These are phyloP conservation scores for Zelleria hepariella DNA, from an alignment of 2,888 invertebrate genomes.

Conservation along the genomic window DNA sequence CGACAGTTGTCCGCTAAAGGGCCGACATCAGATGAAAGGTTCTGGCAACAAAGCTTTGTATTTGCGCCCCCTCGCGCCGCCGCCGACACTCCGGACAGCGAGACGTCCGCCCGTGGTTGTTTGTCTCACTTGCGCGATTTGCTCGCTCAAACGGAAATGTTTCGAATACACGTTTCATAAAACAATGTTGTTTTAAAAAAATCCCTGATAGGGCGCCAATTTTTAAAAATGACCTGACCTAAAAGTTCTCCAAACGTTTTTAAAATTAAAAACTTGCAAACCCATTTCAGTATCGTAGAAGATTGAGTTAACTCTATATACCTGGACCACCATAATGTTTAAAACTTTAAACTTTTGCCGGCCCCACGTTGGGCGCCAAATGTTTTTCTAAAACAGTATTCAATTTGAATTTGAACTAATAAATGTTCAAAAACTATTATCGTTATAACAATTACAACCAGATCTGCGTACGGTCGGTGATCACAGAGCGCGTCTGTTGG, in stretches of 20 bases:
- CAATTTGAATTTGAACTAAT: not conserved
- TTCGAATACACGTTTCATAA: too few species aligned
- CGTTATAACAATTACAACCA: not conserved
- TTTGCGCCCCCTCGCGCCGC: conserved; percentile 25
- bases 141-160: not conserved
- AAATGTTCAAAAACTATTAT: not conserved
- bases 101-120: not conserved
- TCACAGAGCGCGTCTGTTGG: conserved; percentile 2
- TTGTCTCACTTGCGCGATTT: not conserved
- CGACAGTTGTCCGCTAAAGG: conserved; percentile 5
- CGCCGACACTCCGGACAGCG: not conserved
- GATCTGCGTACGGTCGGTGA: conserved; percentile 1
- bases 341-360: too few species aligned
- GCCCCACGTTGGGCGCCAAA: not conserved
- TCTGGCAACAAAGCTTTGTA: conserved; percentile 51
- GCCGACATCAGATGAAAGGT: conserved; percentile 47
- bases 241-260: too few species aligned
- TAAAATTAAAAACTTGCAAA: not conserved
- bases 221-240: too few species aligned
- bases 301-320: too few species aligned
- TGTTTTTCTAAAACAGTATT: not conserved
- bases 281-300: not conserved
- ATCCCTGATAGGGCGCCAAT: too few species aligned
- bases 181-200: too few species aligned
- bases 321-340: too few species aligned